These are phyloP conservation scores for Drosophila paranaensis DNA, from an alignment of 2,888 invertebrate genomes.

Conservation along the genomic window DNA sequence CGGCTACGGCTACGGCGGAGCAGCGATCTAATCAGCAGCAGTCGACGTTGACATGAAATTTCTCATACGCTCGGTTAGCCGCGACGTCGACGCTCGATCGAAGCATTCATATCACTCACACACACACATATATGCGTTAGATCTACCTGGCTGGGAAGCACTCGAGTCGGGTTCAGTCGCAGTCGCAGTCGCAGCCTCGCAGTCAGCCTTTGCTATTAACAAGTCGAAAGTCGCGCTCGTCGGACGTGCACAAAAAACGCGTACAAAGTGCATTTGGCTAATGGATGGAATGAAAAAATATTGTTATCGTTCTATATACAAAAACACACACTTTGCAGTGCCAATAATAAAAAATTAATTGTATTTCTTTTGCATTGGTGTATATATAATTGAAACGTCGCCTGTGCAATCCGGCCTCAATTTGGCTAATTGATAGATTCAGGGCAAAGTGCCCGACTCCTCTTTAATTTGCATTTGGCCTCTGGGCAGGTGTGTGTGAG, in stretches of 20 bases:
- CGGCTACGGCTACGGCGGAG: constrained; percentile 38
- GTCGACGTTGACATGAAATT: constrained; percentile 63
- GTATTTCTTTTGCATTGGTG: not conserved
- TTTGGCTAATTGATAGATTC: constrained; percentile 48
- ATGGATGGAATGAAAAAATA: constrained; percentile 36
- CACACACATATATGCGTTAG: constrained; percentile 5
- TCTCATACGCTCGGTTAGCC: constrained; percentile 79
- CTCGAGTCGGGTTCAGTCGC: constrained; percentile 31
- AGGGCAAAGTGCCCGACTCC: constrained; percentile 19
- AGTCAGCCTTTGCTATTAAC: constrained; percentile 61
- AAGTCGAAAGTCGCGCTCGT: constrained; percentile 61
- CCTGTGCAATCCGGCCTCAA: constrained; percentile 21
- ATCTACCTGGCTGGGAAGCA: constrained; percentile 46
- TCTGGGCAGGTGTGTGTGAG: not conserved
- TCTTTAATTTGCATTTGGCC: constrained; percentile 29
- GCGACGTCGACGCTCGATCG: constrained; percentile 67
- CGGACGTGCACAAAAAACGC: constrained; percentile 54
- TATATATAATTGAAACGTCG: not conserved
- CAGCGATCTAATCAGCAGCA: constrained; percentile 74
- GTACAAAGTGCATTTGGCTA: constrained; percentile 54
- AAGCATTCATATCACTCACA: constrained; percentile 50
- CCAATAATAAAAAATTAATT: not conserved
- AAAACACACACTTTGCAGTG: constrained; percentile 4
- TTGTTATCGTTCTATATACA: constrained; percentile 2
- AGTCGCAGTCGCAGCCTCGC: constrained; percentile 12